Base-by-base conservation (phyloP, 2,797 vertebrate species). In the Tympanoctomys barrerae region DNA sequence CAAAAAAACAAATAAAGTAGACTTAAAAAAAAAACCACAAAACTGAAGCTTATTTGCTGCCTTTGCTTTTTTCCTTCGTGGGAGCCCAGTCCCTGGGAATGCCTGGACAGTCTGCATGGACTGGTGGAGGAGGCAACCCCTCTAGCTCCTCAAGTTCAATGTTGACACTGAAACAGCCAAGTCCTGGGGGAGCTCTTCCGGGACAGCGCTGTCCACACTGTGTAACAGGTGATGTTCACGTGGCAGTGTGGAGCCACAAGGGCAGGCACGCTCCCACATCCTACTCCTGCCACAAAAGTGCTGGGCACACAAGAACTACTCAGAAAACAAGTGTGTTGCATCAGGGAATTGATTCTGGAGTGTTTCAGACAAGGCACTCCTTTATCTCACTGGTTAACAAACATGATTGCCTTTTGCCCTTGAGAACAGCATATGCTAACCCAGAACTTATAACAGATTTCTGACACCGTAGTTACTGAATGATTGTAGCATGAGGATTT, bases 321-420 rank as follows among this genome's bases (percentile, higher is more conserved):
- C 80, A 66, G 24, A 87, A 91, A 46, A 64, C 1, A 52, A 97
- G 46, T 85, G 75, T 90, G 46, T 79, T 80, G 73, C 85, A 84
- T 84, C 64, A 52, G 7, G n/a, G 78, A 90, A 77, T 96, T 95
- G 86, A 21, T 91, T 94, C 88, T 1, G 5, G 52, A 39, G 81
- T 78, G 82, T 83, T 85, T n/a, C 84, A 91, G 83, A 91, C 39
- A 91, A 96, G 66, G 66, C 57, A 83, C 93, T 97, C 59, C 82
- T 85, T 95, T 84, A 91, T 89, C 66, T 94, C 42, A 77, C 96
- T 95, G 94, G 82, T 82, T 96, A 97, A 83, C 84, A 94, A 93
- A 90, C 49, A 52, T 81, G 87, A 96, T 94, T 94, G 93, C 73
- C 73, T 96, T 87, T 86, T 96, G 59, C 59, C 62, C 62, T 92